Conservation (phyloP, 2,797 vertebrate species). For the Pseudochirops corinnae region DNA sequence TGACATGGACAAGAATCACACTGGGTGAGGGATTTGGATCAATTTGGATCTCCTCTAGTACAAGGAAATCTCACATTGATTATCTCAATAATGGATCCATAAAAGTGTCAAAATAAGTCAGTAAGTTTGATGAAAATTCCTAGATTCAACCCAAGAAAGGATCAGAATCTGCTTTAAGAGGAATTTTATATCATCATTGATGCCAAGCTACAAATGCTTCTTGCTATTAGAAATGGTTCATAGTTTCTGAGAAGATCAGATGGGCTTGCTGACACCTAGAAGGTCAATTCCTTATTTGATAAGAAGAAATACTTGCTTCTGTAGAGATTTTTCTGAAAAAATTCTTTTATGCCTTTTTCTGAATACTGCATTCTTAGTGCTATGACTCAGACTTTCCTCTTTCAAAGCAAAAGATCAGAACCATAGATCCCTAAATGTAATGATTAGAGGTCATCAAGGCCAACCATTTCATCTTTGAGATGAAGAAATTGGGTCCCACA, state of each 20-base stretch:
- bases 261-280: neutral
- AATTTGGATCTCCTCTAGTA: neutral
- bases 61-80: neutral
- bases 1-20: neutral
- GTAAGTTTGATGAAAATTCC: neutral
- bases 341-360: neutral
- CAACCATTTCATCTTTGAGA: neutral
- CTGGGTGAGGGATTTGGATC: neutral
- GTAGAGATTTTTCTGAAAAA: neutral
- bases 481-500: neutral
- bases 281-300: neutral
- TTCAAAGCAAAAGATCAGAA: neutral
- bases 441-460: neutral
- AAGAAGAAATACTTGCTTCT: neutral
- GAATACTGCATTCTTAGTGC: neutral
- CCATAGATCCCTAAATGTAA: neutral
- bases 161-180: neutral
- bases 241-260: neutral
- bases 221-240: neutral
- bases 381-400: neutral
- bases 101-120: neutral
- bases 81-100: neutral
- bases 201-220: neutral
- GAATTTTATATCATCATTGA: neutral
- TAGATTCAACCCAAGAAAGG: neutral